Conservation (phyloP, 2,888 invertebrate genomes). For the Anagyrus pseudococci region DNA sequence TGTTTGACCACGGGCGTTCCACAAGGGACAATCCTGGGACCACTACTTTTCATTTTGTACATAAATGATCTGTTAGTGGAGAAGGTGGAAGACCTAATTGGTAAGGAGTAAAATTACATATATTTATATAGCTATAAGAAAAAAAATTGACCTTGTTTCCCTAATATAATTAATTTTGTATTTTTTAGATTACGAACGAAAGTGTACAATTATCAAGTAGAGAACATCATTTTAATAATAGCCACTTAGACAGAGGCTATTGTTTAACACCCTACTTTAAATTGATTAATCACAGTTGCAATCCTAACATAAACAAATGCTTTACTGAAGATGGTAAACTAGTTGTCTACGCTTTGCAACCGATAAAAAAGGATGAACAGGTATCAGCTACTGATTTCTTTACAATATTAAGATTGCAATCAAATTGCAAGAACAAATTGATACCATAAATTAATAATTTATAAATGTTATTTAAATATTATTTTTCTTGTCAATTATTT, state of each 20-base stretch:
- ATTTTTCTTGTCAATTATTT: background rate
- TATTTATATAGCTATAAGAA: too few relatives aligned
- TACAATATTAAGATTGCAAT: background rate
- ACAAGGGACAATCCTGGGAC: too few relatives aligned
- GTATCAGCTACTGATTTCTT: background rate
- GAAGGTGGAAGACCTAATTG: too few relatives aligned
- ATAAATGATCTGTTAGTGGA: too few relatives aligned
- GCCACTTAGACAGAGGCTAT: background rate
- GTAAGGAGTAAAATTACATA: background rate
- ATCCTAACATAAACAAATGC: slow-evolving; percentile 4
- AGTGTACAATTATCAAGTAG: background rate
- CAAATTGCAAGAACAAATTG: background rate
- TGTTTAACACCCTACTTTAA: background rate
- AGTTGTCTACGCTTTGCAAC: slow-evolving; percentile 2
- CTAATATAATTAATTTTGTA: background rate
- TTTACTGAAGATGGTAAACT: slow-evolving; percentile 3
- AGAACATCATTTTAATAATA: background rate
- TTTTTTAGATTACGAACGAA: background rate
- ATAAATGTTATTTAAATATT: background rate
- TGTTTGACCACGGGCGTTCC: too few relatives aligned
- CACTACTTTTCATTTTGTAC: too few relatives aligned
- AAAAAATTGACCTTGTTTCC: background rate
- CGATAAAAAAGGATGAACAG: slow-evolving; percentile 4
- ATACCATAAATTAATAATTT: background rate
- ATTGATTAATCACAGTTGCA: slow-evolving; percentile 5